Base-by-base conservation (phyloP, 1,140 invertebrate species). In the Anthonomus grandis region DNA sequence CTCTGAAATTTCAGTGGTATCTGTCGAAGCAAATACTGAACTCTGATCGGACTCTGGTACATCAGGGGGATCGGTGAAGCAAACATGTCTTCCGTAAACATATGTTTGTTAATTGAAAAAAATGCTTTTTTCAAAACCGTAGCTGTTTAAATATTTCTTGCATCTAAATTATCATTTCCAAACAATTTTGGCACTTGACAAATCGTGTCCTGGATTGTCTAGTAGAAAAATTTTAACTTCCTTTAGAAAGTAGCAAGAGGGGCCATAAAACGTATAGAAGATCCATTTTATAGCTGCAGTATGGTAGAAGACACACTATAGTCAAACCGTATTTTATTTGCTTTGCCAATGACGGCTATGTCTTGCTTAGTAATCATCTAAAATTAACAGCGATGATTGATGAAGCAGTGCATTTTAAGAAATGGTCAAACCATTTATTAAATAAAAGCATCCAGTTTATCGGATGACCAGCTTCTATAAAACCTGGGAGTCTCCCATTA, bases 191-290 rank as follows among this genome's bases (percentile, higher is more conserved):
- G 17, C 21, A 52, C 27, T 57, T 57, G 53, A 21, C 34, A 51
- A 51, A 37, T 42, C 23, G 21, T 52, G 27, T 15, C 45, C 50
- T 52, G 47, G 42, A 53, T 60, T 63, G 34, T 57, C 52, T 21
- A 22, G 22, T 45, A 60, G 50, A 45, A 46, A 63, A 17, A 17
- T 60, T 57, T 61, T 47, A 39, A 61, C 25, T 17, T 61, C 47
- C n/a, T n/a, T n/a, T n/a, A n/a, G n/a, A n/a, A n/a, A n/a, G n/a
- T n/a, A n/a, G 52, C 46, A 39, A 63, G 31, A 41, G 47, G 58
- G 44, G 41, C 13, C 56, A 59, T 61, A 61, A 60, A 62, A 25
- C 42, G 25, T 23, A 60, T 44, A 37, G n/a, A n/a, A n/a, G n/a
- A n/a, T n/a, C n/a, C n/a, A n/a, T n/a, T n/a, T n/a, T 62, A 44